Evolutionary conservation across 1,140 invertebrate genomes (phyloP).

Genomic region (Magallana ariakensis): DNA sequence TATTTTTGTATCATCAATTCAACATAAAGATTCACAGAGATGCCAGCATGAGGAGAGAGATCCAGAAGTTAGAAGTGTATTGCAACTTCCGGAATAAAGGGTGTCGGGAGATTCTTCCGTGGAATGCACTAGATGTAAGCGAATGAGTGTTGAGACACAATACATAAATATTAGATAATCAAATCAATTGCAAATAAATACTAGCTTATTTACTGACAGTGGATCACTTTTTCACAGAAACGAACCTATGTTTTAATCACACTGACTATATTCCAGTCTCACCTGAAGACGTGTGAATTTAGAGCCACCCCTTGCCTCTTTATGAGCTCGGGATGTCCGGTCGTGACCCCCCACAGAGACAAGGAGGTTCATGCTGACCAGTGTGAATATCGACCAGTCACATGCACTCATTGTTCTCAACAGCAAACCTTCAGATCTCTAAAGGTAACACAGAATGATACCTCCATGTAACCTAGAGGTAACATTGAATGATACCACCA

Average conservation of each 20-base stretch:
- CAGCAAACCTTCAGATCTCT: too few species aligned
- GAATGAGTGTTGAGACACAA: too few species aligned
- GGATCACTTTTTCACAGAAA: too few species aligned
- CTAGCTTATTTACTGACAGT: too few species aligned
- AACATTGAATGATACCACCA: too few species aligned
- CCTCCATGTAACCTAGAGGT: too few species aligned
- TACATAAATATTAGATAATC: too few species aligned
- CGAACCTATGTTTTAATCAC: too few species aligned
- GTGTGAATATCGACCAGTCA: slow-evolving; percentile 3
- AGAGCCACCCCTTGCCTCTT: background rate
- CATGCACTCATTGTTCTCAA: too few species aligned
- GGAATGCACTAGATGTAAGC: slow-evolving; percentile 27
- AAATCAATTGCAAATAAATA: too few species aligned
- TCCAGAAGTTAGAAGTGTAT: slow-evolving; percentile 35
- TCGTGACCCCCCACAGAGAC: background rate
- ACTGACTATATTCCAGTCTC: background rate
- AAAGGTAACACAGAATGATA: too few species aligned
- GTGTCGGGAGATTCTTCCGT: background rate
- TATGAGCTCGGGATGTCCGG: background rate
- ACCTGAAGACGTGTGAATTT: background rate
- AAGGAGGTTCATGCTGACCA: background rate
- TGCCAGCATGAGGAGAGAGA: slow-evolving; percentile 41
- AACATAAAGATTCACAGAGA: slow-evolving; percentile 20
- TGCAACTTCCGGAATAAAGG: slow-evolving; percentile 34
- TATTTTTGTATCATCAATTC: too few species aligned